Conservation (phyloP, 2,888 invertebrate species). For the Idaea dimidiata region DNA sequence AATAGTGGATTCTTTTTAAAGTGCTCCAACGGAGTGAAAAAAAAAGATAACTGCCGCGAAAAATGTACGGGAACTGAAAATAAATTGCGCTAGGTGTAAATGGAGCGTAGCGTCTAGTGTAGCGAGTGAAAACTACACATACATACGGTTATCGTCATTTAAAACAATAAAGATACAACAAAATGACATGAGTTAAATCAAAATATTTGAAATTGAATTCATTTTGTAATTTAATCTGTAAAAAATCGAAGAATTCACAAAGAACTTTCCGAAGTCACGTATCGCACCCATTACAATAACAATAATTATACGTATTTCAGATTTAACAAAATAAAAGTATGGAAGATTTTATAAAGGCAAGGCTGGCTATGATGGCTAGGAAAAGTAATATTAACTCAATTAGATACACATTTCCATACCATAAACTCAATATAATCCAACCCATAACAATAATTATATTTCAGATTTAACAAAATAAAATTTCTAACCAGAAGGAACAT, state of each 20-base stretch:
- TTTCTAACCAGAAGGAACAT: conserved; percentile 4
- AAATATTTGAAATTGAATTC: too few species aligned
- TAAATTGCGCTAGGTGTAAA: conserved; percentile 63
- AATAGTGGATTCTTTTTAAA: conserved; percentile 42
- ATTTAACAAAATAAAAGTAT: too few species aligned
- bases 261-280: too few species aligned
- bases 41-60: conserved; percentile 43
- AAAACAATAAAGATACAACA: not conserved
- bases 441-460: not conserved
- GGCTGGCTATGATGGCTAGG: not conserved
- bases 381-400: not conserved
- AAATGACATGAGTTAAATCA: not conserved
- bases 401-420: not conserved
- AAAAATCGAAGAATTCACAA: too few species aligned
- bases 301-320: too few species aligned
- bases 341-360: not conserved
- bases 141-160: not conserved
- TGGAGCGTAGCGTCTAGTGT: conserved; percentile 48
- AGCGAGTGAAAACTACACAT: conserved; percentile 9
- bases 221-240: too few species aligned
- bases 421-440: conserved; percentile 1
- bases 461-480: conserved; percentile 8
- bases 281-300: too few species aligned
- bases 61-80: conserved; percentile 59
- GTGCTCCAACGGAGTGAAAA: conserved; percentile 43